Evolutionary conservation across 2,888 invertebrate genomes (phyloP), one percentile per base, ranked within the genome.

Genomic region (Drosophila neonasuta): DNA sequence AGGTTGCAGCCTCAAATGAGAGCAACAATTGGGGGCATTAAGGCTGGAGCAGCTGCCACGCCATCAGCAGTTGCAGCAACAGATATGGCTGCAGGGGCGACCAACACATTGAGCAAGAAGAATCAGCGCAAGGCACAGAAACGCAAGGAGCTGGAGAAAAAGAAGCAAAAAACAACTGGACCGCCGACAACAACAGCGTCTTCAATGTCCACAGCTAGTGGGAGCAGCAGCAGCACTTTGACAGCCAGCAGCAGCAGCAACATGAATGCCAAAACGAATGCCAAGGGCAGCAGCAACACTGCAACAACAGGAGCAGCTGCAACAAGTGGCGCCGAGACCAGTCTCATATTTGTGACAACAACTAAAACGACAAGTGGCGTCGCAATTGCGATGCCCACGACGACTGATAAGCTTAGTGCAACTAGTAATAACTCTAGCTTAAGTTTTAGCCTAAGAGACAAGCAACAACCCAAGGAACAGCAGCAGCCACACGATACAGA

Each of bases 391-490:
- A 75, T 77, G 57, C 64, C 77, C 58, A 60, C 73, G 70, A 72
- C 59, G 88, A 88, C 88, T 88, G 88, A 88, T 88, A 86, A 79
- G 68, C 83, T 87, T 86, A 88, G 78, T 81, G 85, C 80, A 80
- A 76, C 81, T 88, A 88, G 71, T 79, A 83, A 75, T 86, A 87
- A 80, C 80, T 73, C 72, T 85, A 88, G 60, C 73, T 59, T 85
- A 82, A 85, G 85, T 83, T 79, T 70, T 77, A 87, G 71, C 71
- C 66, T 88, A 86, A 86, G 81, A 74, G 77, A 88, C 62, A 67
- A 87, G 52, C 68, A 64, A 54, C 71, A 74, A 56, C 41, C 79
- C 59, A 73, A 79, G 65, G 79, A 80, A 49, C 29, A 57, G 13
- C 29, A 57, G 13, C n/a, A 64, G 7, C 29, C 42, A 11, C n/a